Base-by-base conservation (phyloP, 2,888 invertebrate species). In the Galeopsomyia nigrocyanea region DNA sequence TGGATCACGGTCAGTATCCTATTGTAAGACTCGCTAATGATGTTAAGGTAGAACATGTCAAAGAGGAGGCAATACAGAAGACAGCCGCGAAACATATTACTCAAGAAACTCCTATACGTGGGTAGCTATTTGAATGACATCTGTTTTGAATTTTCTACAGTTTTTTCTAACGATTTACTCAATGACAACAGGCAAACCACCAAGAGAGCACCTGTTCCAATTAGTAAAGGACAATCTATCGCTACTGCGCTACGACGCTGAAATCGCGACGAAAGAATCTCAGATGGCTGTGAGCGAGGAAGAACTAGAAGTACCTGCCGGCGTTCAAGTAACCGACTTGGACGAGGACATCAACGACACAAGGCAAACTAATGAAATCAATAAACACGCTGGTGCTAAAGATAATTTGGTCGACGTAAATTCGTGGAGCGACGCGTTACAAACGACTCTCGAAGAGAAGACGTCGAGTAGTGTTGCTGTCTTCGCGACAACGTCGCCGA, bases 351-450 rank as follows among this genome's bases (percentile, higher is more conserved):
- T 71, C 3, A 70, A 46, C 46, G 55, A 73, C 66, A 6, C 9
- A 5, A 47, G 3, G 50, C 55, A 16, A 26, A 46, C 22, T 56
- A 7, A 50, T 31, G 13, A 53, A 58, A 10, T 58, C n/a, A 61
- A 61, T 26, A 61, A 63, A 47, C 47, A 49, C 14, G 17, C 21
- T 5, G 26, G 5, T 66, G 53, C 21, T 39, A 61, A 77, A 49
- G 61, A 26, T 10, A 74, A 79, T 13, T 55, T 70, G 10, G 76
- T 82, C 1, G 83, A 85, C 39, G 79, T 83, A 19, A 79, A 77
- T 51, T 76, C 81, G 5, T 84, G 84, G 84, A 84, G 82, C 72
- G 79, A 82, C 47, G 82, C 82, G 0, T 51, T 84, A n/a, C 82
- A 84, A 14, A 78, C 79, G 56, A 82, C 80, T 49, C 75, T 85